Evolutionary conservation across 2,797 vertebrate genomes (phyloP).

Genomic region (Mormyrops attenuatus): DNA sequence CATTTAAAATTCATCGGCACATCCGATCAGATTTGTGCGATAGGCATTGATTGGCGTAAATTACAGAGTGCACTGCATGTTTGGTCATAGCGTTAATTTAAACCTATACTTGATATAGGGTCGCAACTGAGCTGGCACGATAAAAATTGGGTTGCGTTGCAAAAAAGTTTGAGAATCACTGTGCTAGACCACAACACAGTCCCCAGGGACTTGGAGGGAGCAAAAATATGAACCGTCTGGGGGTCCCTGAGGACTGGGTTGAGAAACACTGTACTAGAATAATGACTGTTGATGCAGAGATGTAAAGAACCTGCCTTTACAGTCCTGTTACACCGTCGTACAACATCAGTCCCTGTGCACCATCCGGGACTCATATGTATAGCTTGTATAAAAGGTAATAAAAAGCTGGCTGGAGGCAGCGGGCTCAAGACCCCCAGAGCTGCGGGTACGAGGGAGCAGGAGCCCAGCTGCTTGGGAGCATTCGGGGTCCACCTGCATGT

Average conservation of each 20-base stretch:
- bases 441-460: not conserved
- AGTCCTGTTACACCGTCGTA: not conserved
- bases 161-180: too few species aligned
- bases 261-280: not conserved
- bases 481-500: not conserved
- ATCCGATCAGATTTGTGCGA: not conserved
- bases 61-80: too few species aligned
- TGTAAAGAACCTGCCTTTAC: not conserved
- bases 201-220: not conserved
- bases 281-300: not conserved
- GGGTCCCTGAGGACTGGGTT: not conserved
- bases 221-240: not conserved
- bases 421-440: not conserved
- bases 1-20: not conserved
- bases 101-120: not conserved
- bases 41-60: too few species aligned
- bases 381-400: not conserved
- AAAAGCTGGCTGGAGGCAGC: not conserved
- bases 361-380: not conserved
- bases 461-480: not conserved
- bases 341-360: not conserved
- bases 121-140: too few species aligned
- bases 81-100: not conserved
- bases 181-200: not conserved
- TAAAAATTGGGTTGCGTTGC: too few species aligned